Evolutionary conservation across 2,888 invertebrate species (phyloP), one percentile per base, ranked within the genome.

Genomic region (Cryptus viduatorius): DNA sequence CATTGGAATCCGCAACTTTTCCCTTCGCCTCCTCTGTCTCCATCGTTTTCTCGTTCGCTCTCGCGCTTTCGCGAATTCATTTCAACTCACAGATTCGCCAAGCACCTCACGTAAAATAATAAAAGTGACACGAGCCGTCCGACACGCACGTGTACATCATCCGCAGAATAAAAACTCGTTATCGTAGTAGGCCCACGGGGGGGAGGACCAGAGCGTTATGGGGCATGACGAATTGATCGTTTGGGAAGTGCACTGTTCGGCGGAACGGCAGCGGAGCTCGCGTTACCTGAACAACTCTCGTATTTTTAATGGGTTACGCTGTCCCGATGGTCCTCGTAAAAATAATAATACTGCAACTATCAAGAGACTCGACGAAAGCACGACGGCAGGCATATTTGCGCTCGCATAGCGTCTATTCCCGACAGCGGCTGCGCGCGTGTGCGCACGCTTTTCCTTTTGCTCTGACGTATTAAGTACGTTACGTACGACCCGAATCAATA

Each of bases 61-160:
- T 80, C 59, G 48, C 65, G 56, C 73, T 67, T 31, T 53, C 53
- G 24, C 61, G 64, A 59, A 80, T 72, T 46, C 48, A 19, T 77
- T 37, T 65, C 68, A 77, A 50, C 78, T 31, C 56, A 50, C 71
- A 79, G 76, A 85, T 85, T 78, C 72, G 29, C 79, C 76, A 85
- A 79, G 56, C 61, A 78, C 71, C 83, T 84, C 79, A 68, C 82
- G 85, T 83, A 84, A 88, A 89, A 88, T 90, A 88, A 86, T 88
- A 89, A 87, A 90, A 89, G 84, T 87, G 90, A 90, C 88, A 86
- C 86, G 86, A 86, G 81, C 85, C 83, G 82, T 88, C 87, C 84
- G 87, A 84, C 80, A 87, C 79, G 88, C 86, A 88, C 87, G 87
- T 86, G 88, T 89, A 87, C 85, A 89, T 89, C 89, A 89, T 87